Base-by-base conservation (phyloP, 2,888 invertebrate species). In the Peribatodes rhomboidaria region DNA sequence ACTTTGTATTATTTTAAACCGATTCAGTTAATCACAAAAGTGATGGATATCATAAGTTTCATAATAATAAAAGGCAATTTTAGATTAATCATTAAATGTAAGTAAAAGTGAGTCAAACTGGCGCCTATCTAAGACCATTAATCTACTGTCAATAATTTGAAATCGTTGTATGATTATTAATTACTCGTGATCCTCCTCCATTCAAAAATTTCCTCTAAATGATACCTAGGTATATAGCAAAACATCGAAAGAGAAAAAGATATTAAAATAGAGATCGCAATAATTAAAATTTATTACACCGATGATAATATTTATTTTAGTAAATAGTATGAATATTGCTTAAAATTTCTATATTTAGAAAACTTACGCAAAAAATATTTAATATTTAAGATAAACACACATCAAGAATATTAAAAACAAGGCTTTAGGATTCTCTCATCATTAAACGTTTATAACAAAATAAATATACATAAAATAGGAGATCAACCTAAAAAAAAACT, bases 261-360 rank as follows among this genome's bases (percentile, higher is more conserved):
- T 52, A 53, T 33, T 53, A 46, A 44, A 55, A 52, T 56, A 20
- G 22, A 56, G 47, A 59, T 59, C 27, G 55, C 63, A 55, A 61
- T 58, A 50, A 47, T 49, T 58, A 57, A 66, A 67, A 53, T 33
- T 47, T 65, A 65, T 59, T 57, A 57, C 46, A 57, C 44, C 54
- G 61, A 70, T 60, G 63, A 66, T 63, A 47, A 39, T 50, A 58
- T 52, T n/a, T 31, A 54, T 10, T 52, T 41, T 39, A 75, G 70
- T 75, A 69, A 75, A 68, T 61, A 77, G 72, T 57, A 54, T 75
- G 75, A 81, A 81, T 91, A 90, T 91, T 91, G 89, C 91, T 91
- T 89, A 85, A 71, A 79, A 76, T 82, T 81, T 81, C 73, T 85
- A 83, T 81, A 82, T 79, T 78, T 83, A 82, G 72, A 74, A 80